Percentiles rank a stretch among this genome's conserved stretches.
These are phyloP conservation scores for Cephalopholis sonnerati DNA, from an alignment of 2,113 vertebrate genomes.

Conservation along the genomic window DNA sequence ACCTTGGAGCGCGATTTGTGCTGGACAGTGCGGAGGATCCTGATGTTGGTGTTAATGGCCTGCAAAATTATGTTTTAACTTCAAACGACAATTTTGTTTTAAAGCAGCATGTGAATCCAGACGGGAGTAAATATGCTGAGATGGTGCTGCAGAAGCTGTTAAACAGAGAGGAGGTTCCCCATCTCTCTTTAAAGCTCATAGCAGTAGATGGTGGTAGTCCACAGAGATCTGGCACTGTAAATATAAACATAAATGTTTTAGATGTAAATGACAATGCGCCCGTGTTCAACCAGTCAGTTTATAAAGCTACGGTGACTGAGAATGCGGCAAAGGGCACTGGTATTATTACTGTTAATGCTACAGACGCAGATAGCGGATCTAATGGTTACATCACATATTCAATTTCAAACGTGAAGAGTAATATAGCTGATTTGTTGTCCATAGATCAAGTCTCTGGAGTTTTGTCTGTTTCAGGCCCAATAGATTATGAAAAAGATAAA, in stretches of 20 bases:
- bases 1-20: not conserved
- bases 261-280: conserved; percentile 71
- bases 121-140: conserved; percentile 76
- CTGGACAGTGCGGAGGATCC: conserved; percentile 73
- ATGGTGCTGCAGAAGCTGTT: conserved; percentile 78
- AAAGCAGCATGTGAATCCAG: conserved; percentile 70
- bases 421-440: conserved; percentile 16
- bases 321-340: conserved; percentile 71
- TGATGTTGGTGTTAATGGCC: conserved; percentile 76
- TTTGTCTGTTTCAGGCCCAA: conserved; percentile 2
- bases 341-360: conserved; percentile 78
- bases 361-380: conserved; percentile 80
- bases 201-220: conserved; percentile 84
- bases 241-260: conserved; percentile 78
- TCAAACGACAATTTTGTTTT: conserved; percentile 77
- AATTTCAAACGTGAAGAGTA: conserved; percentile 17
- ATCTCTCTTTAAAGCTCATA: conserved; percentile 72
- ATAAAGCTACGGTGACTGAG: conserved; percentile 79
- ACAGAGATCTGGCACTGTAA: conserved; percentile 74
- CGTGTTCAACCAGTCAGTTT: conserved; percentile 64
- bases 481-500: conserved; percentile 57
- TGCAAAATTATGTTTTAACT: conserved; percentile 78
- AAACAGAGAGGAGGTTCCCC: conserved; percentile 74
- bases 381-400: conserved; percentile 66
- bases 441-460: not conserved